Evolutionary conservation across 2,888 invertebrate species (phyloP), one percentile per base, ranked within the genome.

Genomic region (Asteroscopus sphinx): DNA sequence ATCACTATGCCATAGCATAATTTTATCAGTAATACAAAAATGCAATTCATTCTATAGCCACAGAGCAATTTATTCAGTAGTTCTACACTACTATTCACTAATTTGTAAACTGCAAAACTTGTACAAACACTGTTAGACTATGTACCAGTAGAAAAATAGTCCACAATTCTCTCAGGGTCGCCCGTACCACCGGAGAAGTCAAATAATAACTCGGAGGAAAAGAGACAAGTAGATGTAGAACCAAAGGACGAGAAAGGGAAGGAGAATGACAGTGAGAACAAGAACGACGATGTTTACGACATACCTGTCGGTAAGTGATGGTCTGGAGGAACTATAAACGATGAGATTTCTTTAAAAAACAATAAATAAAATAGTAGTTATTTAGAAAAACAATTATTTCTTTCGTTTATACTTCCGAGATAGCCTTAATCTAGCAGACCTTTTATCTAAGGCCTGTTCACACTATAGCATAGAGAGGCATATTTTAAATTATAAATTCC

Each of bases 251-350:
- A 76, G 82, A 85, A 77, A 87, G 86, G 76, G 83, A 88, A 73
- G 64, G 68, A 81, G 57, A 88, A 86, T 77, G 83, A 85, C 63
- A 86, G 71, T 61, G 81, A 80, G 58, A 77, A 53, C 77, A 90
- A 87, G 79, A 81, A 69, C 55, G 93, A 93, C 48, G 93, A 93
- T 51, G 92, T 93, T 16, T 93, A 94, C 85, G 93, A 94, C 77
- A 92, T 94, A 80, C 93, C 93, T 2, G 90, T 92, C 59, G 93
- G 93, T 93, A 76, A 93, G 93, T 93, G 44, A 9, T 55, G 61
- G 55, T 52, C 71, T 70, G 41, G 2, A 16, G 44, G 41, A 49
- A 54, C 46, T 52, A 28, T 57, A 51, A 58, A 68, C 52, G 44
- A 45, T 12, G 17, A 26, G 3, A 1, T 16, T 3, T 3, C n/a